Conservation (phyloP, 2,888 invertebrate genomes). For the Caenorhabditis auriculariae region DNA sequence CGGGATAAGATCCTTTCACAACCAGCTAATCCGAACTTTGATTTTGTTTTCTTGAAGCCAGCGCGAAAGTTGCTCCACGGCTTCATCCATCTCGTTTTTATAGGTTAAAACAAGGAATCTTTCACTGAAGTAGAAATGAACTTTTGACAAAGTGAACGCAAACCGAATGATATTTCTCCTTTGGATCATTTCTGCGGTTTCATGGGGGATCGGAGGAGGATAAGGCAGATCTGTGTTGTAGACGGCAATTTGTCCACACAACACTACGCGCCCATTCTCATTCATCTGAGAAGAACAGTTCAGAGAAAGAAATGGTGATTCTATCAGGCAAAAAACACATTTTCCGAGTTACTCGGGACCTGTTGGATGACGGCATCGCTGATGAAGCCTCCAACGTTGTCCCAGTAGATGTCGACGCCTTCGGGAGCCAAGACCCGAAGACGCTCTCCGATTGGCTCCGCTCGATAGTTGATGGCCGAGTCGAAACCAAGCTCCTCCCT, state of each 20-base stretch:
- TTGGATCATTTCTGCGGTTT: conserved; percentile 42
- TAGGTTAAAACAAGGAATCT: conserved; percentile 64
- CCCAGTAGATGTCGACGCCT: conserved; percentile 66
- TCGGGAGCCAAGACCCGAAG: conserved; percentile 60
- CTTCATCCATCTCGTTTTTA: conserved; percentile 61
- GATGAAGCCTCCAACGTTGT: conserved; percentile 66
- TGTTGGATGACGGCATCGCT: conserved; percentile 64
- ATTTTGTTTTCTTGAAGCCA: conserved; percentile 62
- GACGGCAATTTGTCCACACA: conserved; percentile 66
- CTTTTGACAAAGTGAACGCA: background rate
- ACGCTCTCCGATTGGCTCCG: conserved; percentile 54
- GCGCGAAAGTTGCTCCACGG: conserved; percentile 54
- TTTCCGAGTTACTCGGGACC: conserved; percentile 42
- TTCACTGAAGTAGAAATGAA: conserved; percentile 54
- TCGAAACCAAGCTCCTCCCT: conserved; percentile 62
- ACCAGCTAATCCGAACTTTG: conserved; percentile 33
- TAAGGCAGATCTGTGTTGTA: conserved; percentile 66
- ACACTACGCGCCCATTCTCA: conserved; percentile 61
- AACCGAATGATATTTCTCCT: conserved; percentile 61
- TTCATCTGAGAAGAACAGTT: conserved; percentile 62
- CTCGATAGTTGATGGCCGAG: conserved; percentile 63
- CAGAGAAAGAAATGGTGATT: background rate
- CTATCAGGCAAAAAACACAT: background rate
- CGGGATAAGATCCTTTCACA: background rate
- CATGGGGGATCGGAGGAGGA: conserved; percentile 64